Evolutionary conservation across 1,140 invertebrate genomes (phyloP).

Genomic region (Elysia chlorotica): DNA sequence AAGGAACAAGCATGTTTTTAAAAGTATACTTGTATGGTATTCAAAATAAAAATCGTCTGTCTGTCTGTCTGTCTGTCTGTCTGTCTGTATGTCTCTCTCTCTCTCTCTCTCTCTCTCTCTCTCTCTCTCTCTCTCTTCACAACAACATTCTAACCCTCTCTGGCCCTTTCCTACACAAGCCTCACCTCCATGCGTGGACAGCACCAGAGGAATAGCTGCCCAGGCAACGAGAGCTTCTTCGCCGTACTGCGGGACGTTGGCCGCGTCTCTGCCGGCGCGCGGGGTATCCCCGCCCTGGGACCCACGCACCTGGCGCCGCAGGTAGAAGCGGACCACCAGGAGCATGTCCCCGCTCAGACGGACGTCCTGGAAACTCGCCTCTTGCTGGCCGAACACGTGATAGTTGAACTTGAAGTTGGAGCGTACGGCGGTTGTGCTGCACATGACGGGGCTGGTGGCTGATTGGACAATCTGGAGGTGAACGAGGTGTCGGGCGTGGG

Average conservation of each 20-base stretch:
- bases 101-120: too few relatives aligned
- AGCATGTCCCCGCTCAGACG: constrained; percentile 54
- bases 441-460: constrained; percentile 53
- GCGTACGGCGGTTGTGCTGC: constrained; percentile 54
- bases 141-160: too few relatives aligned
- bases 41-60: too few relatives aligned
- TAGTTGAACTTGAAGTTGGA: constrained; percentile 58
- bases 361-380: constrained; percentile 54
- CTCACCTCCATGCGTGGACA: constrained; percentile 29
- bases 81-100: too few relatives aligned
- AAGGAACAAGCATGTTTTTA: too few relatives aligned
- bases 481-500: too few relatives aligned
- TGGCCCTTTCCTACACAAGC: too few relatives aligned
- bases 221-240: constrained; percentile 55
- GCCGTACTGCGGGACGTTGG: constrained; percentile 40
- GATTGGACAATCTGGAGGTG: constrained; percentile 56
- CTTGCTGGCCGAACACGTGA: constrained; percentile 59
- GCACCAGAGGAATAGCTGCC: constrained; percentile 51
- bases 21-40: too few relatives aligned
- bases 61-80: too few relatives aligned
- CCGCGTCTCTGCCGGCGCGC: too few relatives aligned
- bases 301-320: constrained; percentile 33
- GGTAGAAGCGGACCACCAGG: constrained; percentile 51
- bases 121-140: too few relatives aligned
- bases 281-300: too few relatives aligned